Evolutionary conservation across 2,888 invertebrate species (phyloP), one percentile per base, ranked within the genome.

Genomic region (Lypha dubia): DNA sequence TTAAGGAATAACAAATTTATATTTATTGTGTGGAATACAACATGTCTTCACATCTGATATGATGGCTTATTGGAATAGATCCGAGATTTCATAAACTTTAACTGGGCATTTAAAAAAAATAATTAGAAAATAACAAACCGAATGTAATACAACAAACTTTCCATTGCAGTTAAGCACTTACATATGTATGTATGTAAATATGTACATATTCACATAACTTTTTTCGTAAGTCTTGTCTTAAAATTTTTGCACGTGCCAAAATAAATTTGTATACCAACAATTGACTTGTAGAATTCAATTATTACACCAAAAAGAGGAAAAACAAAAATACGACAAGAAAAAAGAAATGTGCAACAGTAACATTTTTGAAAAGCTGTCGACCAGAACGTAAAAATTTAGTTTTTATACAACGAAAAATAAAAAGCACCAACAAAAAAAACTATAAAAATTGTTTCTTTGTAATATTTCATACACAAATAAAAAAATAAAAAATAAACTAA

Each of bases 191-290:
- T 62, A 13, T 22, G 13, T 60, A 35, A 6, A n/a, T n/a, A n/a
- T n/a, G n/a, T n/a, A n/a, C n/a, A n/a, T n/a, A n/a, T n/a, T n/a
- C n/a, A n/a, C n/a, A n/a, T n/a, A n/a, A n/a, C n/a, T n/a, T n/a
- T n/a, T n/a, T n/a, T n/a, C n/a, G n/a, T n/a, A n/a, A 58, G 38
- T 46, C 74, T 70, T 70, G 71, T 35, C 32, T 65, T 49, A n/a
- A 35, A 35, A 70, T 51, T 70, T 81, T 56, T 71, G 53, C 80
- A 84, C 76, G 76, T 80, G 80, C 67, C 49, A 51, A 76, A 51
- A 51, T 79, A 11, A 28, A 24, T 56, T 58, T 71, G 17, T 46
- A n/a, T 53, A 46, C 11, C 4, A 7, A 38, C n/a, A 62, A 63
- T 11, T 62, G 51, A 68, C 49, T 53, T 62, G 17, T 41, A 67